These are phyloP conservation scores for Bathynomus jamesi DNA, from an alignment of 1,140 invertebrate species.

Conservation along the genomic window DNA sequence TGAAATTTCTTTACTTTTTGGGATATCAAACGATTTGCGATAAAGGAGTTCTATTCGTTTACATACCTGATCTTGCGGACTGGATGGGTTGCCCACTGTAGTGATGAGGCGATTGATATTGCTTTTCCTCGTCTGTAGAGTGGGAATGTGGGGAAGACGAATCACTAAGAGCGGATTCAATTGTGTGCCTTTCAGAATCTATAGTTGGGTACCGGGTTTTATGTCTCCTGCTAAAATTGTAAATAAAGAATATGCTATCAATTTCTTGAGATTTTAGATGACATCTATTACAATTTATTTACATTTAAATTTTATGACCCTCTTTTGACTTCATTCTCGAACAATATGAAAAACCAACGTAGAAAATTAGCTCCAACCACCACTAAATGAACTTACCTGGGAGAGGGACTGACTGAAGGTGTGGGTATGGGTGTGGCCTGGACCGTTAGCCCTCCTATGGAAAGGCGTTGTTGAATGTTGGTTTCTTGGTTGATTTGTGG, in stretches of 20 bases:
- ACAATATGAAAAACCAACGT: too few species aligned
- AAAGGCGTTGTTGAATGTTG: constrained; percentile 35
- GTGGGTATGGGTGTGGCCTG: neutral
- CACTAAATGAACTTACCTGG: neutral
- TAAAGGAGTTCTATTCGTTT: too few species aligned
- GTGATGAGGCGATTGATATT: constrained; percentile 28
- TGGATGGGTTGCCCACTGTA: neutral
- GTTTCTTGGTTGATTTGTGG: neutral
- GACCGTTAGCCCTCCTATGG: constrained; percentile 21
- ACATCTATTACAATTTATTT: too few species aligned
- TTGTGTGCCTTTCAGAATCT: constrained; percentile 30
- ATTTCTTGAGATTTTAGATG: too few species aligned
- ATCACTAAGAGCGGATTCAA: constrained; percentile 32
- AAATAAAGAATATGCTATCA: too few species aligned
- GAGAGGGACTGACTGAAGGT: neutral
- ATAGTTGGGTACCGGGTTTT: constrained; percentile 21
- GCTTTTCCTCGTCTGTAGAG: constrained; percentile 31
- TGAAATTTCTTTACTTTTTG: too few species aligned
- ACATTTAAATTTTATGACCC: too few species aligned
- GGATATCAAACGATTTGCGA: too few species aligned
- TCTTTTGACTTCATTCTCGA: too few species aligned
- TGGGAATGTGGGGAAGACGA: constrained; percentile 29
- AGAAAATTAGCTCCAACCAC: too few species aligned
- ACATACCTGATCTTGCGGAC: constrained; percentile 12
- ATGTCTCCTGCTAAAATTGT: neutral